Evolutionary conservation across 2,797 vertebrate species (phyloP).

Genomic region (Emys orbicularis): DNA sequence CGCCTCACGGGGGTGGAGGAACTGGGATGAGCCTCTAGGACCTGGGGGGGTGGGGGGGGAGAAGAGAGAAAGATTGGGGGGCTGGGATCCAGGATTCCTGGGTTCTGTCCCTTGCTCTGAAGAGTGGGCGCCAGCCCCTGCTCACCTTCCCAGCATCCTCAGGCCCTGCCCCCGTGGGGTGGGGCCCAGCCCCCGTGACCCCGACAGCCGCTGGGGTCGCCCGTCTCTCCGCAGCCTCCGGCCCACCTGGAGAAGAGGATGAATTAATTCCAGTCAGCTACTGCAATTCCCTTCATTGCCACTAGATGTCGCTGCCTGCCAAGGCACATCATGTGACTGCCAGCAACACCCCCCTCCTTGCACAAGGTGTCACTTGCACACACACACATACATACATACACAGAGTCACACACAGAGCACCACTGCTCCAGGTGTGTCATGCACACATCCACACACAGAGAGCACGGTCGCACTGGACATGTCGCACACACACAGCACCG

Average conservation of each 20-base stretch:
- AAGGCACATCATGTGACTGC: not conserved
- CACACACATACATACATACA: no score
- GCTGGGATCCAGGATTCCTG: not conserved
- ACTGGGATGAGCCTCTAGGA: not conserved
- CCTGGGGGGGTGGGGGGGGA: not conserved
- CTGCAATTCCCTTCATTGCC: not conserved
- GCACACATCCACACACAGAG: no score
- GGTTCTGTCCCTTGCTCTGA: not conserved
- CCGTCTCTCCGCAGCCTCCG: not conserved
- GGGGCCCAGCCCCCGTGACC: not conserved
- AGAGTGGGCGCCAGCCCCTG: no score
- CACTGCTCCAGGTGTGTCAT: no score
- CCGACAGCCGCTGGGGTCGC: not conserved
- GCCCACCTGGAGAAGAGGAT: not conserved
- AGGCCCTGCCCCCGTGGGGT: not conserved
- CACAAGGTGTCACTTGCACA: no score
- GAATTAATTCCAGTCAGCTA: not conserved
- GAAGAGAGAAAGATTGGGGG: not conserved
- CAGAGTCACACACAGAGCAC: no score
- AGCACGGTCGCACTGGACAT: no score
- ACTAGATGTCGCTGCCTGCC: not conserved
- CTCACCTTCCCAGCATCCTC: not conserved
- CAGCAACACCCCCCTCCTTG: not conserved
- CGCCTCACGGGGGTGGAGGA: not conserved
- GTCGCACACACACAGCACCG: no score